Base-by-base conservation (phyloP, 2,888 invertebrate genomes). In the Volucella zonaria region DNA sequence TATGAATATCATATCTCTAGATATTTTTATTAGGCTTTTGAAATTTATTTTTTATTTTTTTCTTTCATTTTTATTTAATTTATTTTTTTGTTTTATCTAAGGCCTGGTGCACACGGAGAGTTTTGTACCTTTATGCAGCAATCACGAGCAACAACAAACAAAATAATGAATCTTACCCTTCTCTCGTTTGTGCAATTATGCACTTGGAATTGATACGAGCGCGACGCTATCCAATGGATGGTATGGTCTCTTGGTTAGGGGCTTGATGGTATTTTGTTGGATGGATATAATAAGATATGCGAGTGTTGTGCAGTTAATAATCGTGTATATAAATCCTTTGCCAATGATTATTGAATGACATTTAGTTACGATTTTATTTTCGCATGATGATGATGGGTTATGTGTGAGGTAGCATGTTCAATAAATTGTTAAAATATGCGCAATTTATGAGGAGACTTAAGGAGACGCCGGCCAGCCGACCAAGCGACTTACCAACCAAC, bases 301-400 rank as follows among this genome's bases (percentile, higher is more conserved):
- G 86, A 86, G 70, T 64, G 68, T 73, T 85, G 85, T 85, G 76
- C 81, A 77, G 85, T 81, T 81, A 85, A 85, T 85, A 85, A 85
- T 77, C 85, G 64, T 81, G 76, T 85, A 77, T 81, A 85, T 85
- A 85, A 85, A 85, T 85, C 85, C 85, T 81, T 81, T 64, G 58
- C 62, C 76, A 81, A 85, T 81, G 76, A 62, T 81, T 85, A 77
- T 81, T 81, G 85, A 81, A 77, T 85, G 85, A 85, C 85, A 85
- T 85, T 85, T 85, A 85, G 85, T 77, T 73, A 81, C 71, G 85
- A 85, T 85, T 85, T 85, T 85, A 85, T 85, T 85, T 81, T 85
- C 85, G 64, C 85, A 85, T 82, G 45, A 81, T 76, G 76, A 81
- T 81, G 81, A 81, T 81, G 81, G 85, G 85, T 85, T 81, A 81